Conservation (phyloP, 2,888 invertebrate genomes). For the Hesperia comma region DNA sequence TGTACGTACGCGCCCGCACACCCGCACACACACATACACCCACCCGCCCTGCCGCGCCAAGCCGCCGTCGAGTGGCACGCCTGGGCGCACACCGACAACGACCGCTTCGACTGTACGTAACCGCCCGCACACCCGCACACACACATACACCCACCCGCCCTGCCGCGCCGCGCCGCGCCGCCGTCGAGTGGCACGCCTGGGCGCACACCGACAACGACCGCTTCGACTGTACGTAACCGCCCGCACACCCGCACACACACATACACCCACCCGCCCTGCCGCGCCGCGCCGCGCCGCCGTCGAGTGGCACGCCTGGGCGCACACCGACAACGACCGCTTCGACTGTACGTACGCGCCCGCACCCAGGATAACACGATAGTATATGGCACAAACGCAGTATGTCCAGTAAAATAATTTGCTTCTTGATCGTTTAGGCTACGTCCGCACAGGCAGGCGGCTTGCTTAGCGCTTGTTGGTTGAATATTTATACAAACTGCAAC, state of each 20-base stretch:
- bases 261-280: too few relatives aligned
- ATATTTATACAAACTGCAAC: too few relatives aligned
- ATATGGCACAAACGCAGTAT: too few relatives aligned
- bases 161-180: conserved; percentile 92
- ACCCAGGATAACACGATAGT: too few relatives aligned
- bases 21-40: too few relatives aligned
- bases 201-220: conserved; percentile 94
- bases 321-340: conserved; percentile 93
- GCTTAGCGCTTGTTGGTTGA: too few relatives aligned
- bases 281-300: conserved; percentile 90
- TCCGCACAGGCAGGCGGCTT: too few relatives aligned
- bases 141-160: too few relatives aligned
- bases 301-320: conserved; percentile 98
- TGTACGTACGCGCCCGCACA: conserved; percentile 77
- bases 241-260: too few relatives aligned
- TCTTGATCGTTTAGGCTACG: too few relatives aligned
- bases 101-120: conserved; percentile 90
- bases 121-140: too few relatives aligned
- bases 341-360: conserved; percentile 85
- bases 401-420: too few relatives aligned
- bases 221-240: conserved; percentile 88
- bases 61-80: conserved; percentile 97
- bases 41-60: conserved; percentile 89
- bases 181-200: conserved; percentile 97
- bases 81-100: conserved; percentile 94